These are phyloP conservation scores for Mystacides longicornis DNA, from an alignment of 2,888 invertebrate species.

Conservation along the genomic window DNA sequence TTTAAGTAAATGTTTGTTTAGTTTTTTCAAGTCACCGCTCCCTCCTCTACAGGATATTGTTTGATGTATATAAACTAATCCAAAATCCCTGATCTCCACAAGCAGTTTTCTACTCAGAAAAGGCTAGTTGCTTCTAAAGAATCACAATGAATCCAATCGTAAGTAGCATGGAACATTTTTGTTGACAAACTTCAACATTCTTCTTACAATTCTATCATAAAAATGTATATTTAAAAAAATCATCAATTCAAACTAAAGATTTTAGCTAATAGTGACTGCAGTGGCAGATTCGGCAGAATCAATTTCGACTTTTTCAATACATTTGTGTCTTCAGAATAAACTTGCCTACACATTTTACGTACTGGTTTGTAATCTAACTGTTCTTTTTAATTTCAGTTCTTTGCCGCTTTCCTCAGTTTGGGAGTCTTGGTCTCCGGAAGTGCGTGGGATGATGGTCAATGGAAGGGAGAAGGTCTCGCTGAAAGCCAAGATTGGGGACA, in stretches of 20 bases:
- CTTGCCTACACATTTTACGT: background rate
- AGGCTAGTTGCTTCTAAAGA: slow-evolving; percentile 10
- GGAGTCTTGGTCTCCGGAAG: slow-evolving; percentile 12
- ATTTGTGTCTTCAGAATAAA: too few relatives aligned
- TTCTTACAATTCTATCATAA: background rate
- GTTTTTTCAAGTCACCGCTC: too few relatives aligned
- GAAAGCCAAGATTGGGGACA: slow-evolving; percentile 23
- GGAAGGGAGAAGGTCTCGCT: slow-evolving; percentile 23
- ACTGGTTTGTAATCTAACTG: too few relatives aligned
- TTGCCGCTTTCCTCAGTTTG: slow-evolving; percentile 18
- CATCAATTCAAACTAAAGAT: background rate
- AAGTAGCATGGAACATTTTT: background rate
- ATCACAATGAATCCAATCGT: slow-evolving; percentile 1
- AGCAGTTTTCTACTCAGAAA: slow-evolving; percentile 22
- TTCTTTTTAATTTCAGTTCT: slow-evolving; percentile 10
- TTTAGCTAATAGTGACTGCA: background rate
- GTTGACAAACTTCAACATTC: background rate
- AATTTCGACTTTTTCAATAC: background rate
- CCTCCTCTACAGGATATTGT: too few relatives aligned
- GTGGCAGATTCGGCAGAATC: background rate
- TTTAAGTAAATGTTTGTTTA: too few relatives aligned
- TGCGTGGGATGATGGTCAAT: slow-evolving; percentile 20
- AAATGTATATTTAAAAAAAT: background rate
- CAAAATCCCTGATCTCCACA: too few relatives aligned
- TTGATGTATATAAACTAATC: too few relatives aligned